These are phyloP conservation scores for Callipepla squamata DNA, from an alignment of 2,113 vertebrate species.

Conservation along the genomic window DNA sequence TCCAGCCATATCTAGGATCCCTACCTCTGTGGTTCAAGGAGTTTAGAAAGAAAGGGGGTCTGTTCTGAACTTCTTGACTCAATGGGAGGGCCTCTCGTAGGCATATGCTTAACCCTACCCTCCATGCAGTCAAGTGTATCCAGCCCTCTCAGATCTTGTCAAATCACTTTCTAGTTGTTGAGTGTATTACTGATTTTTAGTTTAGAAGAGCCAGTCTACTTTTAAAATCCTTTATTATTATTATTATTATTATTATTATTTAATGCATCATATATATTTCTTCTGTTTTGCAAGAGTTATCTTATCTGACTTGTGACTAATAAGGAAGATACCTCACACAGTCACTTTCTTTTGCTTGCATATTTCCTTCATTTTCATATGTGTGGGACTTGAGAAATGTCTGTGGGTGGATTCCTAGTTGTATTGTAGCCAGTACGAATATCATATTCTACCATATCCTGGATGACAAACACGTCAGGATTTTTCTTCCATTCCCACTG, in stretches of 20 bases:
- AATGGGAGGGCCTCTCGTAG: background rate
- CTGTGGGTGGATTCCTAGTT: background rate
- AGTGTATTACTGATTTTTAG: background rate
- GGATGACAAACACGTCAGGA: background rate
- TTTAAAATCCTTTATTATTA: background rate
- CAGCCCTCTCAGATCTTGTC: background rate
- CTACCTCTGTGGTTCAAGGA: background rate
- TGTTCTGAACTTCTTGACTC: background rate
- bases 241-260: background rate
- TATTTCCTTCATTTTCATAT: background rate
- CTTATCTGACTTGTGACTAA: background rate
- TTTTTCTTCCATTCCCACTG: background rate
- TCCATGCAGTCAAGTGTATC: background rate
- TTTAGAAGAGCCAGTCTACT: background rate
- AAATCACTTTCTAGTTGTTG: background rate
- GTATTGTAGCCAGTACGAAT: background rate
- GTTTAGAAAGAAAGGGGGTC: background rate
- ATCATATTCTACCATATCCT: background rate
- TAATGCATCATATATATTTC: background rate
- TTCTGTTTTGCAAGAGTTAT: background rate
- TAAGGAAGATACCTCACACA: background rate
- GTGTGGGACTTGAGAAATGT: background rate
- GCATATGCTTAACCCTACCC: background rate
- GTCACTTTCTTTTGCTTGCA: background rate
- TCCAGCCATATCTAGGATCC: background rate